phyloP scores from a whole-genome alignment of 2,888 invertebrate genomes.

The Gastracanthus pulcherrimus region DNA sequence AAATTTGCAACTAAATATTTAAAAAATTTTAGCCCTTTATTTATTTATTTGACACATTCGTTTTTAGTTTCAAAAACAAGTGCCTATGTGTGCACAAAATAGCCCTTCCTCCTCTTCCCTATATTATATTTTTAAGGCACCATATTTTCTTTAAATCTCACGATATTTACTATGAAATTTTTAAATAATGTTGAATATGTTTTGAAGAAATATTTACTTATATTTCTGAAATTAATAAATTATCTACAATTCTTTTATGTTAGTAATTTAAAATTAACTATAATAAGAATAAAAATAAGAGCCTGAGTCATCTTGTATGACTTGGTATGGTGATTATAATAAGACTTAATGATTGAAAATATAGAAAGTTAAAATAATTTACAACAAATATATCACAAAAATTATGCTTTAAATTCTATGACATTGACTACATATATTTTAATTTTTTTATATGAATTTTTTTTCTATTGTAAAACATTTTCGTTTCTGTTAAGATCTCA shows the following conservation, averaged over 20 bases:
- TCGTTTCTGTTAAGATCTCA: too few species aligned
- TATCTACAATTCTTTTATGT: background rate
- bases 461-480: too few species aligned
- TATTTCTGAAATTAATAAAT: background rate
- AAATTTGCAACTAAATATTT: too few species aligned
- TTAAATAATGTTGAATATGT: slow-evolving; percentile 1
- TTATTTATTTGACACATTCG: too few species aligned
- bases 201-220: background rate
- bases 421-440: background rate
- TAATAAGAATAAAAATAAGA: too few species aligned
- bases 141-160: slow-evolving; percentile 9
- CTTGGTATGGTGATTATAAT: too few species aligned
- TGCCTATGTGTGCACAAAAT: too few species aligned
- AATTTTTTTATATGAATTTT: background rate
- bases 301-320: background rate
- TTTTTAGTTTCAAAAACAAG: too few species aligned
- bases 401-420: too few species aligned
- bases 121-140: slow-evolving; percentile 50
- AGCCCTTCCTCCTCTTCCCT: too few species aligned
- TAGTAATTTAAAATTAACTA: slow-evolving; percentile 3
- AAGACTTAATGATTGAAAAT: background rate
- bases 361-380: background rate
- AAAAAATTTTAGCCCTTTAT: too few species aligned
- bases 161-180: slow-evolving; percentile 9
- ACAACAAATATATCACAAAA: too few species aligned